A percentile compares a stretch with the other conserved stretches of the same genome.
Evolutionary conservation across 2,113 vertebrate genomes (phyloP).

Genomic region (Petroica traversi): DNA sequence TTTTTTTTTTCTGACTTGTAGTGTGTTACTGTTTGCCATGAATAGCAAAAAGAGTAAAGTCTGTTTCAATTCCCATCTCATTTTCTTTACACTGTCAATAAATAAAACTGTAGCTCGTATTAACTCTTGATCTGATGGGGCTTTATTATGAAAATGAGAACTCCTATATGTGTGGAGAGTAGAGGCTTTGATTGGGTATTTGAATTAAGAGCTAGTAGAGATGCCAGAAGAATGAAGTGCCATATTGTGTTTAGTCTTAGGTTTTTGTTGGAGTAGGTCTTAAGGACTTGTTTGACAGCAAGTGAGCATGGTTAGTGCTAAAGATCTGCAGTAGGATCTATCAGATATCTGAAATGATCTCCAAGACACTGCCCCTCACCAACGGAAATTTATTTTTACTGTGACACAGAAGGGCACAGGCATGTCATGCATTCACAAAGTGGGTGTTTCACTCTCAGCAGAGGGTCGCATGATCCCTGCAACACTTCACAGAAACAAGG

Average conservation of each 20-base stretch:
- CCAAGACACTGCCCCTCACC: not conserved
- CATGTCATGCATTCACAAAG: constrained; percentile 4
- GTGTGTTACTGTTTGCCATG: not conserved
- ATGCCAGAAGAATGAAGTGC: not conserved
- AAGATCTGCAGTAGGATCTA: not conserved
- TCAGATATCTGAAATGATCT: not conserved
- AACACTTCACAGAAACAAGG: not conserved
- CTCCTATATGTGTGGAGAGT: not conserved
- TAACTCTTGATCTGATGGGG: not conserved
- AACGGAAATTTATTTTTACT: constrained; percentile 28
- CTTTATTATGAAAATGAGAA: not conserved
- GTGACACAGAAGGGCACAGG: not conserved
- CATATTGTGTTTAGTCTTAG: not conserved
- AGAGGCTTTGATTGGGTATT: not conserved
- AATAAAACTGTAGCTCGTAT: not conserved
- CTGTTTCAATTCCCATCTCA: not conserved
- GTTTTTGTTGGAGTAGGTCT: not conserved
- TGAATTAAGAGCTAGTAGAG: not conserved
- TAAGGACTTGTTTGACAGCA: not conserved
- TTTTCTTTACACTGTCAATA: not conserved
- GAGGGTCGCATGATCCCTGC: not conserved
- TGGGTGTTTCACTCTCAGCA: not conserved
- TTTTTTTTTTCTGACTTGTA: not conserved
- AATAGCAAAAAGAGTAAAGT: not conserved
- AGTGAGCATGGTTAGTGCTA: not conserved